A percentile compares a stretch with the other conserved stretches of the same genome.
These are phyloP conservation scores for Campopleginae sp. DNA, from an alignment of 2,888 invertebrate species.

Conservation along the genomic window DNA sequence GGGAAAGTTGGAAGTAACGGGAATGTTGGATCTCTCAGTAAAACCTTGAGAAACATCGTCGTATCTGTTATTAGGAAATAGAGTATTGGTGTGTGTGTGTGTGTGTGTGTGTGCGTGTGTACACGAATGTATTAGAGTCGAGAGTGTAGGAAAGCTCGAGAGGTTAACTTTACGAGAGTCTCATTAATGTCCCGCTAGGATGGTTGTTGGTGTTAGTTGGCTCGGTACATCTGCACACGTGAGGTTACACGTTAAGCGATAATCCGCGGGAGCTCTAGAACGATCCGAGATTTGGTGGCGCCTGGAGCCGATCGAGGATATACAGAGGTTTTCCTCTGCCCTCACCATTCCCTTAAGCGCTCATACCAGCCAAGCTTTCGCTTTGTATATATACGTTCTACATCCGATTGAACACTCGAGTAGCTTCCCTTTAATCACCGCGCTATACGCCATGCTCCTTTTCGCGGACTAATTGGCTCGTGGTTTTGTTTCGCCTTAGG, in stretches of 20 bases:
- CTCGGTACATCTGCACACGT: slow-evolving; percentile 55
- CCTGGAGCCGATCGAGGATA: slow-evolving; percentile 37
- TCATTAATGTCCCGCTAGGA: slow-evolving; percentile 34
- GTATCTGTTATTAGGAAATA: not conserved
- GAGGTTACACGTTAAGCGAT: slow-evolving; percentile 65
- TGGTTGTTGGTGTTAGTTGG: slow-evolving; percentile 39
- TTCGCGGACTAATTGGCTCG: slow-evolving; percentile 66
- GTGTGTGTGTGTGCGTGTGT: not conserved
- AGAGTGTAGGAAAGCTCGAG: slow-evolving; percentile 6
- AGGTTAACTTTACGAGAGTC: slow-evolving; percentile 44
- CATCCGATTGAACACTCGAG: slow-evolving; percentile 18
- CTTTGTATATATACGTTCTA: slow-evolving; percentile 7
- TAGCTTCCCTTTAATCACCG: slow-evolving; percentile 17
- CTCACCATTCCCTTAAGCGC: slow-evolving; percentile 1
- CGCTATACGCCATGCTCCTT: slow-evolving; percentile 34
- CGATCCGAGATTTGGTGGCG: slow-evolving; percentile 60
- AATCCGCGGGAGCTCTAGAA: slow-evolving; percentile 64
- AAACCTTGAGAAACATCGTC: slow-evolving; percentile 23
- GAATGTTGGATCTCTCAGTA: slow-evolving; percentile 32
- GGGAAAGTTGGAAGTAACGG: slow-evolving; percentile 14
- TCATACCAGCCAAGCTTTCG: slow-evolving; percentile 9
- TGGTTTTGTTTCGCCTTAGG: slow-evolving; percentile 50
- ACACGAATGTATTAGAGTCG: not conserved
- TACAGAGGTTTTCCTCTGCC: slow-evolving; percentile 1
- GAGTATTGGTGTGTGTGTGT: not conserved